Percentiles rank a stretch among this genome's conserved stretches.
phyloP scores from a whole-genome alignment of 2,113 vertebrate genomes.

The Sterrhoptilus dennistouni region DNA sequence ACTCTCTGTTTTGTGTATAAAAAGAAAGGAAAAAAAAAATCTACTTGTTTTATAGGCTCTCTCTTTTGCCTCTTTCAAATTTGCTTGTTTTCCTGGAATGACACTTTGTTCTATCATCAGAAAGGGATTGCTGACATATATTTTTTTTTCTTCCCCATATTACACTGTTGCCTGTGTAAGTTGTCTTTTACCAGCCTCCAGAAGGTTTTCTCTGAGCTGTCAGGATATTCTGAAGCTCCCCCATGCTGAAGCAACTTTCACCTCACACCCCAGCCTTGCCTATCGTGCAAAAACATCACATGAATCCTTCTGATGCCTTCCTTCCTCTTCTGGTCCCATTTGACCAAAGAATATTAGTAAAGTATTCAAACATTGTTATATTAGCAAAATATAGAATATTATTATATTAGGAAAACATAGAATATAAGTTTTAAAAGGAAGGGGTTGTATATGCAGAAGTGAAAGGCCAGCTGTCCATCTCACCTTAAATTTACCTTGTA shows the following conservation, averaged over 20 bases:
- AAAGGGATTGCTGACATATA: not conserved
- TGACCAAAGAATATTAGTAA: not conserved
- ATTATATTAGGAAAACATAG: not conserved
- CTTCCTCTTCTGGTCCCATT: not conserved
- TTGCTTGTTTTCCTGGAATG: constrained; percentile 5
- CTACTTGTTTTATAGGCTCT: not conserved
- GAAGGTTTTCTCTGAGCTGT: not conserved
- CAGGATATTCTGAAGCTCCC: not conserved
- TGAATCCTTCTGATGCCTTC: not conserved
- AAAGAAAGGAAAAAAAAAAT: not conserved
- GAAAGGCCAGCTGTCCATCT: not conserved
- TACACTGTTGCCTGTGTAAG: not conserved
- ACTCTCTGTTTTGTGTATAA: not conserved
- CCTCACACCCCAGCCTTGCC: not conserved
- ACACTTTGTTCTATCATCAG: not conserved
- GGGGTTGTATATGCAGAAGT: not conserved
- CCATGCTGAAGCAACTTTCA: not conserved
- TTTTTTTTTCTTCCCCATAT: not conserved
- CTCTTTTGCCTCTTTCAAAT: not conserved
- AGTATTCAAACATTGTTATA: not conserved
- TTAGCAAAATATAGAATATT: not conserved
- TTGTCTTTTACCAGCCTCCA: not conserved
- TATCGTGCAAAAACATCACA: not conserved
- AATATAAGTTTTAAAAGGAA: not conserved
- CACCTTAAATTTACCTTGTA: not conserved